phyloP scores from a whole-genome alignment of 2,113 vertebrate genomes.

The Hemiscyllium ocellatum region DNA sequence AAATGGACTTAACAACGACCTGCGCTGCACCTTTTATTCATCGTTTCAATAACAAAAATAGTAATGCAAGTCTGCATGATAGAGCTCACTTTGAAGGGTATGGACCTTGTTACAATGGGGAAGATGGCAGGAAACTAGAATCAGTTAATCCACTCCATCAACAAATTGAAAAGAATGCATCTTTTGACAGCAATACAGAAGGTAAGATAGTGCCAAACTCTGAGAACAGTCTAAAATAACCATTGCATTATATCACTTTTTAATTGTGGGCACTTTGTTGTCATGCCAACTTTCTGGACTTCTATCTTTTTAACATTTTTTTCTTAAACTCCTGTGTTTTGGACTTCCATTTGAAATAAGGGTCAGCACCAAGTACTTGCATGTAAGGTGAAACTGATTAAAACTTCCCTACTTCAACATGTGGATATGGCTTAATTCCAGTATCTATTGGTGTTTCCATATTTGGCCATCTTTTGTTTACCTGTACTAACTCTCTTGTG shows the following conservation, averaged over 20 bases:
- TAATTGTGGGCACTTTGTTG: background rate
- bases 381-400: background rate
- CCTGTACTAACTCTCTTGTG: background rate
- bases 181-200: background rate
- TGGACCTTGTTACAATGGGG: background rate
- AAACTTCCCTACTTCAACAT: background rate
- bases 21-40: slow-evolving; percentile 31
- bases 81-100: background rate
- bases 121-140: background rate
- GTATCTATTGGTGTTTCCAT: background rate
- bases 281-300: background rate
- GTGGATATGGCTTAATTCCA: background rate
- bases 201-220: background rate
- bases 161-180: background rate
- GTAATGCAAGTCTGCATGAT: slow-evolving; percentile 7
- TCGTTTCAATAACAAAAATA: slow-evolving; percentile 24
- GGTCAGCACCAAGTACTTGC: background rate
- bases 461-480: background rate
- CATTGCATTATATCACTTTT: background rate
- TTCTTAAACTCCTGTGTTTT: background rate
- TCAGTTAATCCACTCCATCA: background rate
- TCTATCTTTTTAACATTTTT: background rate
- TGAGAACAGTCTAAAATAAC: background rate
- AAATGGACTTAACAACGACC: slow-evolving; percentile 1
- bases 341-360: background rate